Base-by-base conservation (phyloP, 2,888 invertebrate genomes). In the Drosophila macrospina region DNA sequence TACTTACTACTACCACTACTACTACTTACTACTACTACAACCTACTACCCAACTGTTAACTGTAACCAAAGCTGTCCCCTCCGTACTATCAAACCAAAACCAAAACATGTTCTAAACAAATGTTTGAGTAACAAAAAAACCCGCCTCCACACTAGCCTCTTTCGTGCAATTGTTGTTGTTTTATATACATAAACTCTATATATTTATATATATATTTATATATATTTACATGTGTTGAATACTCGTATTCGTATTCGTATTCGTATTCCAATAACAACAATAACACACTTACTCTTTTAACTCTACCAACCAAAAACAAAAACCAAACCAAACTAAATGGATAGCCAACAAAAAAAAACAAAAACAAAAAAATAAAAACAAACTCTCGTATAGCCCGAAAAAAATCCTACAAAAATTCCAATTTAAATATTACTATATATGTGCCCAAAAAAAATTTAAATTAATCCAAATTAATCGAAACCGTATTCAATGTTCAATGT, bases 401-500 rank as follows among this genome's bases (percentile, higher is more conserved):
- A 67, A 61, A 71, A 56, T 68, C 36, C 69, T 62, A 52, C 44
- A 71, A 71, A 45, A 51, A 67, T 55, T 74, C 24, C 41, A 68
- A 67, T 36, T 71, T 67, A 66, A 68, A 44, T 50, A 62, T 8
- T 28, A 7, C 24, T 61, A 55, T 45, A 65, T 75, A 69, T 76
- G 74, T 78, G 74, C 54, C 45, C 64, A 37, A 48, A 48, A 36
- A 68, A 37, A 37, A 28, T 59, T 52, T 16, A 24, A 28, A 37
- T 15, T 32, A 13, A 30, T 30, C 41, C 65, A 82, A 66, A 42
- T 68, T 70, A 77, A 65, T 44, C 63, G 64, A 67, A 67, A 67
- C 65, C 69, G 77, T 88, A 81, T 76, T 89, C 78, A 79, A 90
- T 88, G 88, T 88, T 88, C 69, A 84, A 88, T 88, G 88, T 90